Percentiles rank a stretch among this genome's conserved stretches.
These are phyloP conservation scores for Cotesia congregata DNA, from an alignment of 2,888 invertebrate species.

Conservation along the genomic window DNA sequence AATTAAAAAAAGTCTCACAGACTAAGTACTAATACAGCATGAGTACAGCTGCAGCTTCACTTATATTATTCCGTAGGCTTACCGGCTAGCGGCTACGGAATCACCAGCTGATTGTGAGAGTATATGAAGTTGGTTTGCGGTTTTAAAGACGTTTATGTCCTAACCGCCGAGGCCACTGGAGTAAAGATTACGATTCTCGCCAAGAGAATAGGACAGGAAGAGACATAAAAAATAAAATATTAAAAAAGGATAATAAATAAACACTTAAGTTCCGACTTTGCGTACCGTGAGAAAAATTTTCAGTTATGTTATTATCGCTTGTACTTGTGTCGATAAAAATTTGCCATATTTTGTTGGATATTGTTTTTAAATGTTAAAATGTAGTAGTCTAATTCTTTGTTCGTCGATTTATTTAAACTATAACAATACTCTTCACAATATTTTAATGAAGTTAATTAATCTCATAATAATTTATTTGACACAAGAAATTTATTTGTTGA, in stretches of 20 bases:
- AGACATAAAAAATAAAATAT: not conserved
- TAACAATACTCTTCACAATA: too few species aligned
- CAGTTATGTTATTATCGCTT: not conserved
- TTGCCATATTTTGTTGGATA: not conserved
- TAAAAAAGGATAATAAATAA: conserved; percentile 14
- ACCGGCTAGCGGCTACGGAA: not conserved
- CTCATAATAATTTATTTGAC: too few species aligned
- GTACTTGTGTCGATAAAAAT: conserved; percentile 6
- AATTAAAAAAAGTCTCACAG: conserved; percentile 13
- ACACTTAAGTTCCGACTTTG: conserved; percentile 20
- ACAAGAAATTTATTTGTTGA: too few species aligned
- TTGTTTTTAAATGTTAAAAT: not conserved
- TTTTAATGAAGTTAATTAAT: too few species aligned
- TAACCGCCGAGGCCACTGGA: conserved; percentile 34
- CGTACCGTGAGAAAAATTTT: conserved; percentile 9
- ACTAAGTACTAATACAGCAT: not conserved
- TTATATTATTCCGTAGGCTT: not conserved
- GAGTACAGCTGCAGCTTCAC: not conserved
- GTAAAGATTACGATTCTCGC: conserved; percentile 37
- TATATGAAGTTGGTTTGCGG: conserved; percentile 31
- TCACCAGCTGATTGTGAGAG: conserved; percentile 33
- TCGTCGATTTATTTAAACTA: too few species aligned
- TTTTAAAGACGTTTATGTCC: conserved; percentile 42
- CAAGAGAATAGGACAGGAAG: conserved; percentile 42
- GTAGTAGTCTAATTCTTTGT: too few species aligned